Percentiles rank a stretch among this genome's conserved stretches.
Evolutionary conservation across 92 coral and sea anemone species (phyloP).

Genomic region (Heteractis magnifica): DNA sequence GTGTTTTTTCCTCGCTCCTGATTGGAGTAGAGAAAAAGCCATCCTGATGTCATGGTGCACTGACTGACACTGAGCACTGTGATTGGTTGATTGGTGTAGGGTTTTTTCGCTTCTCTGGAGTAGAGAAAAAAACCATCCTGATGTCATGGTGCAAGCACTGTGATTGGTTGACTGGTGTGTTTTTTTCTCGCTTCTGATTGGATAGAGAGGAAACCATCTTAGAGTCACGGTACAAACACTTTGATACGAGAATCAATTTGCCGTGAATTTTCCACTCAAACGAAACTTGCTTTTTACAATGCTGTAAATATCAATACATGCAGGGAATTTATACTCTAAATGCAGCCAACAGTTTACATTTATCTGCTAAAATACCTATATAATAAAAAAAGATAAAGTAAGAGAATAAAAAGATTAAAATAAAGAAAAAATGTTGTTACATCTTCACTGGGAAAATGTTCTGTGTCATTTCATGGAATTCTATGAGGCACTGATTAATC

Average conservation of each 20-base stretch:
- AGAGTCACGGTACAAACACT: background rate
- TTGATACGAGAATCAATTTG: background rate
- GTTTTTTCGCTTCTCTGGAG: background rate
- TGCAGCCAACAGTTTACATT: constrained; percentile 24
- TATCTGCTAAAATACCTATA: background rate
- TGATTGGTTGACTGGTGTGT: background rate
- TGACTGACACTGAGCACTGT: too few relatives aligned
- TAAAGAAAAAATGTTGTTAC: background rate
- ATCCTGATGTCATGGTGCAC: background rate
- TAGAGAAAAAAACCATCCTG: background rate
- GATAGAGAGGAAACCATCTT: background rate
- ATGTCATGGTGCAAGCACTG: constrained; percentile 1
- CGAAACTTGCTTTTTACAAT: background rate
- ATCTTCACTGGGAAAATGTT: background rate
- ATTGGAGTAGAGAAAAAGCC: background rate
- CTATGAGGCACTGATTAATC: too few relatives aligned
- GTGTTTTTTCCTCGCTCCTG: background rate
- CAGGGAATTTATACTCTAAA: constrained; percentile 29
- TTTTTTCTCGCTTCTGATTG: background rate
- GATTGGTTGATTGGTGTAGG: background rate
- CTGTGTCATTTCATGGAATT: too few relatives aligned
- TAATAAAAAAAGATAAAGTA: background rate
- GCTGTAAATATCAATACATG: constrained; percentile 29
- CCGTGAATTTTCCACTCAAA: background rate
- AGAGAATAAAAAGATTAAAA: background rate